A percentile compares a stretch with the other conserved stretches of the same genome.
phyloP scores from a whole-genome alignment of 2,888 invertebrate genomes.

The Ormia ochracea region DNA sequence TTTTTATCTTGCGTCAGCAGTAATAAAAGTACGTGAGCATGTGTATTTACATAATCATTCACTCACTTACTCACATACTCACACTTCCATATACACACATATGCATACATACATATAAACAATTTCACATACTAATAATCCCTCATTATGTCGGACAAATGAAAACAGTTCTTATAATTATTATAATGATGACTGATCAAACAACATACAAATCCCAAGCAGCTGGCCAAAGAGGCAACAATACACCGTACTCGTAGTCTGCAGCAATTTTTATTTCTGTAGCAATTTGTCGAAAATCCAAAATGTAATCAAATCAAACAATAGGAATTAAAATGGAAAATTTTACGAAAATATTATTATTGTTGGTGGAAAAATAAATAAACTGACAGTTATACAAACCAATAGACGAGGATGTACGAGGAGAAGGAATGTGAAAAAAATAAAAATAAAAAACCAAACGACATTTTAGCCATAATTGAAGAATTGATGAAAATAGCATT shows the following conservation, averaged over 20 bases:
- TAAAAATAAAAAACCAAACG: neutral
- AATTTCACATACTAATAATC: conserved; percentile 33
- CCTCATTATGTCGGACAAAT: conserved; percentile 47
- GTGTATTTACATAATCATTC: no score
- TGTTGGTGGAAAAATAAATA: conserved; percentile 39
- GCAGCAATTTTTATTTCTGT: conserved; percentile 8
- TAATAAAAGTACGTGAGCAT: no score
- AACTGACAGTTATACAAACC: conserved; percentile 14
- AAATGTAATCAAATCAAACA: conserved; percentile 49
- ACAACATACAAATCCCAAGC: conserved; percentile 39
- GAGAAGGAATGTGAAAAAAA: neutral
- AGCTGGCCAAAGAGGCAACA: conserved; percentile 39
- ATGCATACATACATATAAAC: no score
- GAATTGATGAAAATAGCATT: conserved; percentile 3
- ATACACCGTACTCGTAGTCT: neutral
- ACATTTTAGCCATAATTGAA: neutral
- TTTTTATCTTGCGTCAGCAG: neutral
- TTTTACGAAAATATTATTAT: conserved; percentile 41
- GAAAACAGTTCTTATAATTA: conserved; percentile 29
- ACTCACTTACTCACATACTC: no score
- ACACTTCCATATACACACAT: no score
- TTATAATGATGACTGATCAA: conserved; percentile 36
- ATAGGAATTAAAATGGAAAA: conserved; percentile 40
- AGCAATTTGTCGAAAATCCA: conserved; percentile 57
- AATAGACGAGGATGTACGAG: neutral